Base-by-base conservation (phyloP, 2,797 vertebrate species). In the Tamandua tetradactyla region DNA sequence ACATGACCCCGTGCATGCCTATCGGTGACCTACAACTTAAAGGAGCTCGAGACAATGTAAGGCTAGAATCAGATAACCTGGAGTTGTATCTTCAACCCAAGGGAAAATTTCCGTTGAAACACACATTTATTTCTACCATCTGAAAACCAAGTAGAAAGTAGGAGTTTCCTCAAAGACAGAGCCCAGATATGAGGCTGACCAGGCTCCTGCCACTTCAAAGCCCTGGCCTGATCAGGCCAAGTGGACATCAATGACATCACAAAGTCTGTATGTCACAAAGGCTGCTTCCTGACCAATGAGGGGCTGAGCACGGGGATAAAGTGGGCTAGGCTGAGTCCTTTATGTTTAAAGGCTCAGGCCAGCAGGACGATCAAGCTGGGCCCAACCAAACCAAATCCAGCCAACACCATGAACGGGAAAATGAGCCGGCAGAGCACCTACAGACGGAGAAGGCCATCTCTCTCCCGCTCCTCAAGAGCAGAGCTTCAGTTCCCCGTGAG, bases 401-500 rank as follows among this genome's bases (percentile, higher is more conserved):
- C 10, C 25, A 76, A 11, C 71, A 79, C 2, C 59, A 94, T 84
- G 84, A 0, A n/a, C 44, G 20, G 55, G 3, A 78, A n/a, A 14
- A 83, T 15, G 25, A 15, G 1, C 0, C 11, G 0, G 2, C 0
- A 0, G 3, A 15, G 7, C 3, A 5, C 1, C 10, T 11, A 0
- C 1, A 14, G 7, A 10, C 25, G 0, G 12, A 71, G 11, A 23
- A 88, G 5, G 37, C 30, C 2, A 17, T 0, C 10, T 15, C 0
- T 8, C 0, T 83, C 83, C 11, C n/a, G 15, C 22, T 89, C 87
- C 13, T 3, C 9, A 4, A 68, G 76, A 44, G 79, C 74, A 3
- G 22, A 81, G 2, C 27, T 98, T 30, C 96, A 97, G 15, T 98
- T 99, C 75, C 98, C 98, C 0, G 98, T 80, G 2, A 97, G 98